Base-by-base conservation (phyloP, 2,113 vertebrate genomes). In the Notothenia rossii region DNA sequence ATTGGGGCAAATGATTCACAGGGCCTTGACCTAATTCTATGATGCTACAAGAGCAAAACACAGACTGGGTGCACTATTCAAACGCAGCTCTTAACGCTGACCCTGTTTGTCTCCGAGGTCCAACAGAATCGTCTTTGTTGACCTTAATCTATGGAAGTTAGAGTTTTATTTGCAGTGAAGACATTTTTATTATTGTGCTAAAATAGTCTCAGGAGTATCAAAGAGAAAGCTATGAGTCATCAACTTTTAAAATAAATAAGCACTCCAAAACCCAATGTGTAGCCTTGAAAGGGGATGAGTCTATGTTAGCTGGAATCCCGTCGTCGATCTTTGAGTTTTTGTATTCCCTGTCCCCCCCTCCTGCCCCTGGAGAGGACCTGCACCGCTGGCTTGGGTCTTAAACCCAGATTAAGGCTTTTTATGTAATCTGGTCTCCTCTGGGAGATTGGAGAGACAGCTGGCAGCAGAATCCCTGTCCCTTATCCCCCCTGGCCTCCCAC, bases 381-480 rank as follows among this genome's bases (percentile, higher is more conserved):
- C 89, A 90, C 88, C 87, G 54, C 91, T 92, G 93, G 89, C 79
- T 82, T 36, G 77, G 83, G 71, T 90, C 85, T 91, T 92, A 95
- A 93, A 91, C 73, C 84, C 81, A 56, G 93, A 94, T 94, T 94
- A 94, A 79, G 75, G 89, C 82, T 91, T 90, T 94, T 93, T 90
- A 91, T 88, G 86, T 92, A 95, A 93, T 94, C 93, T 93, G 91
- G 76, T 68, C 83, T 90, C 88, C 89, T 86, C 82, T 92, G 93
- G 92, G 91, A 92, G 91, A 95, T 94, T 94, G 90, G 84, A 91
- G 89, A 84, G 92, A 94, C 93, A 94, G 88, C 93, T 94, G 93
- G 92, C 88, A 25, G 58, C 86, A 89, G 91, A 93, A 92, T 93
- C 91, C 80, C 83, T 59, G 81, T 86, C 82, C 29, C 81, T 89